phyloP scores from a whole-genome alignment of 1,140 invertebrate genomes.

The Nymphalis io region DNA sequence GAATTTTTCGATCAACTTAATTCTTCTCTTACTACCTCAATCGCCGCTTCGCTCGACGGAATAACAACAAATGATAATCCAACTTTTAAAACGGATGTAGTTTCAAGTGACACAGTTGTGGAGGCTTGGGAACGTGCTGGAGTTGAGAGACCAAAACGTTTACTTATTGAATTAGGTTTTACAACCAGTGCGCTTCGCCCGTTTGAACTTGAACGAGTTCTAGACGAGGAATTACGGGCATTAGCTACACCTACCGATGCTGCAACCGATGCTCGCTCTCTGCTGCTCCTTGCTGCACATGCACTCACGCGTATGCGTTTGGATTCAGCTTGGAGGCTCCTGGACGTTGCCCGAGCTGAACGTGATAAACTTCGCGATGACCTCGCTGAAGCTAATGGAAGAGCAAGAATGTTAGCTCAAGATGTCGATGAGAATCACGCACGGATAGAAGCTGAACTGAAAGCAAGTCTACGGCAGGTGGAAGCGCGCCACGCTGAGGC shows the following conservation, averaged over 20 bases:
- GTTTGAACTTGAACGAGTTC: constrained; percentile 84
- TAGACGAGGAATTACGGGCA: constrained; percentile 88
- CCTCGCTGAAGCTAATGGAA: constrained; percentile 89
- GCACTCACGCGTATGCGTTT: constrained; percentile 58
- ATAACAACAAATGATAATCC: constrained; percentile 31
- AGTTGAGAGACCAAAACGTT: constrained; percentile 82
- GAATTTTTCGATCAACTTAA: constrained; percentile 70
- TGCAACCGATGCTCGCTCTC: constrained; percentile 47
- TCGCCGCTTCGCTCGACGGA: constrained; percentile 49
- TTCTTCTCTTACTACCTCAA: constrained; percentile 52
- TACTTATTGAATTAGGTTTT: constrained; percentile 88
- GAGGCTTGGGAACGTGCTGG: constrained; percentile 88
- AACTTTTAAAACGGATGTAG: constrained; percentile 15
- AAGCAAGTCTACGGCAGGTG: constrained; percentile 85
- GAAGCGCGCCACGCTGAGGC: constrained; percentile 89
- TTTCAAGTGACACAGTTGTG: constrained; percentile 81
- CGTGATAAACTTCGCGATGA: constrained; percentile 90
- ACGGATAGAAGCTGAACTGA: constrained; percentile 87
- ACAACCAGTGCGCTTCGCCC: constrained; percentile 83
- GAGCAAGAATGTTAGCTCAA: constrained; percentile 89
- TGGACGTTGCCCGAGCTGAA: constrained; percentile 60
- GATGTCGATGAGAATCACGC: constrained; percentile 95
- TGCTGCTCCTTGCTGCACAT: constrained; percentile 60
- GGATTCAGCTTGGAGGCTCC: constrained; percentile 42
- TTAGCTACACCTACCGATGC: constrained; percentile 63